Evolutionary conservation across 2,888 invertebrate genomes (phyloP).

Genomic region (Lomographa bimaculata): DNA sequence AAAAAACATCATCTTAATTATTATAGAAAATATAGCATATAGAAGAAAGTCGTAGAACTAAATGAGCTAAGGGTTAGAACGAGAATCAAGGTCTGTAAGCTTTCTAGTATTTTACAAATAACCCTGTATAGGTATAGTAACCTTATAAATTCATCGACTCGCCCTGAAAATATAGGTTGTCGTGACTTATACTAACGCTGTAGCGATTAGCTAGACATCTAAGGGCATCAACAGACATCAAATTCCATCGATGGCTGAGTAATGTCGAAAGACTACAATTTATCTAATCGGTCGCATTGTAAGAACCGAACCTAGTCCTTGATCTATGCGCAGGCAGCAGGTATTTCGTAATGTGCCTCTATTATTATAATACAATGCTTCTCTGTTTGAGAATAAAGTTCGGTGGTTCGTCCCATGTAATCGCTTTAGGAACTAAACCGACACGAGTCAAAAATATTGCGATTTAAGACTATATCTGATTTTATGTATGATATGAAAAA

Average conservation of each 20-base stretch:
- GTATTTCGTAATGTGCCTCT: constrained; percentile 58
- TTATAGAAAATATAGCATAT: too few relatives aligned
- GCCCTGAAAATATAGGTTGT: not conserved
- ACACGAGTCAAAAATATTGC: not conserved
- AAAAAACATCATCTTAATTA: too few relatives aligned
- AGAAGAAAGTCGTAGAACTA: too few relatives aligned
- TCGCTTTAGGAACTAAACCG: constrained; percentile 13
- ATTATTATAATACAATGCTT: constrained; percentile 61
- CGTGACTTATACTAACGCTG: not conserved
- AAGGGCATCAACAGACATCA: constrained; percentile 9
- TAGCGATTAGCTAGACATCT: not conserved
- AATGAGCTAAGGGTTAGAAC: too few relatives aligned
- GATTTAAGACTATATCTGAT: too few relatives aligned
- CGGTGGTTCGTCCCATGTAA: constrained; percentile 47
- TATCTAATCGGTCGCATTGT: constrained; percentile 61
- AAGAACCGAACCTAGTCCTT: constrained; percentile 61
- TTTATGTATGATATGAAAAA: too few relatives aligned
- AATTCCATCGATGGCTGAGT: constrained; percentile 24
- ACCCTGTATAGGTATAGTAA: too few relatives aligned
- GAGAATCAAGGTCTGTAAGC: too few relatives aligned
- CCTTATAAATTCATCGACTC: too few relatives aligned
- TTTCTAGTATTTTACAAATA: too few relatives aligned
- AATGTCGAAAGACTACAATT: constrained; percentile 44
- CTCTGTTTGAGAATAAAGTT: constrained; percentile 54
- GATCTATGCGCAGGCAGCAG: constrained; percentile 66